Conservation (phyloP, 2,113 vertebrate genomes). For the Porphyrio hochstetteri region DNA sequence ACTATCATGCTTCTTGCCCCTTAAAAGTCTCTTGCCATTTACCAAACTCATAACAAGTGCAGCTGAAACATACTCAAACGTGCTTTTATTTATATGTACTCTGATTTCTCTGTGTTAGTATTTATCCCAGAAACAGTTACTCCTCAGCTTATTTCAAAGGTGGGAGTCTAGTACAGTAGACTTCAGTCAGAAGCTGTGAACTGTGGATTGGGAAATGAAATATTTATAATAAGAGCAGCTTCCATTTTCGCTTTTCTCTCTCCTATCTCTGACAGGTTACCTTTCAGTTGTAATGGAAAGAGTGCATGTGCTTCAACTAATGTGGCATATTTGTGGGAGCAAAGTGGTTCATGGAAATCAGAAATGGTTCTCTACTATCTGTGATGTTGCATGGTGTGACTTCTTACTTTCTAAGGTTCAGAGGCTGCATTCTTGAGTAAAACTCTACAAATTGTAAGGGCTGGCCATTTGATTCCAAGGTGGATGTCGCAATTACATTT, state of each 20-base stretch:
- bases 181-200: background rate
- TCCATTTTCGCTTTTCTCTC: background rate
- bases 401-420: background rate
- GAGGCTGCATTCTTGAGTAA: background rate
- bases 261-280: background rate
- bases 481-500: background rate
- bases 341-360: fast-evolving
- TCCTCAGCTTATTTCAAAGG: background rate
- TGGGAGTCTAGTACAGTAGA: background rate
- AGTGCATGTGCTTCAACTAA: fast-evolving
- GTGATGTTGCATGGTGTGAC: background rate
- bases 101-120: background rate
- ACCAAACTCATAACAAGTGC: background rate
- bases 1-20: background rate
- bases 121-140: background rate
- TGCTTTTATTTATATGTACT: background rate
- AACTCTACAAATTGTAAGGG: background rate
- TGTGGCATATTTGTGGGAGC: background rate
- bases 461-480: background rate
- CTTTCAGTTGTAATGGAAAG: background rate
- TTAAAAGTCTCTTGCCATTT: background rate
- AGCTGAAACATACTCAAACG: background rate
- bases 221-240: background rate
- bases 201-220: background rate
- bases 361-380: background rate